phyloP scores from a whole-genome alignment of 2,888 invertebrate species.

The Nephrotoma guestfalica region DNA sequence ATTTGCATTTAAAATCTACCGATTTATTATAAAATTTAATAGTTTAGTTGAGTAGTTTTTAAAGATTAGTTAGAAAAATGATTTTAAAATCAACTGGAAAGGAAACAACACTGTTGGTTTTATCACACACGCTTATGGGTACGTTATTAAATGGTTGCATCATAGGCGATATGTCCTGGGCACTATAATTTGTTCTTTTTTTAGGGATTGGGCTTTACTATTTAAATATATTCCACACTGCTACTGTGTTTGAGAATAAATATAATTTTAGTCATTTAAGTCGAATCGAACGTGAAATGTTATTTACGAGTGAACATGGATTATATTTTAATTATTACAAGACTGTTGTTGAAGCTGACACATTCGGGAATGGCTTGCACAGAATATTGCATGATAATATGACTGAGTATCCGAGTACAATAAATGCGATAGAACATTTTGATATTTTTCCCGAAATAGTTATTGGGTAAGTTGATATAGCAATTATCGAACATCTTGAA shows the following conservation, averaged over 20 bases:
- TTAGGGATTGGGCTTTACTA: slow-evolving; percentile 44
- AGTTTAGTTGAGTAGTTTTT: neutral
- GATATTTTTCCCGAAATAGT: slow-evolving; percentile 73
- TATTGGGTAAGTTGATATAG: slow-evolving; percentile 22
- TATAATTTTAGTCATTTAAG: slow-evolving; percentile 72
- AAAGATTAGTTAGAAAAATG: neutral
- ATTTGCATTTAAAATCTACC: neutral
- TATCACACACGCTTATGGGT: neutral
- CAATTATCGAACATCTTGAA: too few species aligned
- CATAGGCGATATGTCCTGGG: neutral
- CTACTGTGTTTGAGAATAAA: slow-evolving; percentile 62
- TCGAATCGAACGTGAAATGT: slow-evolving; percentile 70
- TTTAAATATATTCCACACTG: slow-evolving; percentile 50
- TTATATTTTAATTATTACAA: slow-evolving; percentile 84
- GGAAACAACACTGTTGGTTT: neutral
- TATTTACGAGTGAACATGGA: slow-evolving; percentile 77
- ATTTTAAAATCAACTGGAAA: neutral
- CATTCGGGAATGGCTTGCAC: slow-evolving; percentile 45
- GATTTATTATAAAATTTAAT: neutral
- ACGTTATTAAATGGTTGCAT: neutral
- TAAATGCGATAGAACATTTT: slow-evolving; percentile 69
- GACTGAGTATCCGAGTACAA: slow-evolving; percentile 66
- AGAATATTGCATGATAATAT: slow-evolving; percentile 53
- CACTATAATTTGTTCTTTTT: slow-evolving; percentile 13
- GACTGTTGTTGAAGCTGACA: slow-evolving; percentile 51